phyloP scores from a whole-genome alignment of 2,113 vertebrate genomes.

The Ictalurus punctatus region DNA sequence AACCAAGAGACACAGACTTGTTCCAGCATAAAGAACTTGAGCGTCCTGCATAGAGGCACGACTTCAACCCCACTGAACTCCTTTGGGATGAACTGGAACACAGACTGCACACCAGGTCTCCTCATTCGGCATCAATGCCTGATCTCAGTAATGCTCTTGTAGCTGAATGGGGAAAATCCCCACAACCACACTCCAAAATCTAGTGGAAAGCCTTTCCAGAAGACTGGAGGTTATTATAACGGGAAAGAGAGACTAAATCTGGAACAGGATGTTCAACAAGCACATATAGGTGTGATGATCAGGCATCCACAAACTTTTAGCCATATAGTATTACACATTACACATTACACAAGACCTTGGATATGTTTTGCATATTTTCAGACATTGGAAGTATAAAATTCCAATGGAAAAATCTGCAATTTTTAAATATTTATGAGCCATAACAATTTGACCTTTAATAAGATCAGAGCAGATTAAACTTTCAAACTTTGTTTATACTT shows the following conservation, averaged over 20 bases:
- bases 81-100: neutral
- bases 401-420: neutral
- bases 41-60: neutral
- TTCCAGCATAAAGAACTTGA: neutral
- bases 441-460: neutral
- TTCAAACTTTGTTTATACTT: neutral
- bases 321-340: neutral
- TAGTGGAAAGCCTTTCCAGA: neutral
- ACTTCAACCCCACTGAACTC: neutral
- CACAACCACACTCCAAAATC: neutral
- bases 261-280: neutral
- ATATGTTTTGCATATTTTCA: neutral
- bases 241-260: neutral
- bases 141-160: neutral
- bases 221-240: neutral
- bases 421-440: neutral
- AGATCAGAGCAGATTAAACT: neutral
- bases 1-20: neutral
- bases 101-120: neutral
- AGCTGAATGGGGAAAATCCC: neutral
- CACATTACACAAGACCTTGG: neutral
- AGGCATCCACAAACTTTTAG: neutral
- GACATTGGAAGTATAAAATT: neutral
- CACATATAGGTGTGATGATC: neutral
- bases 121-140: neutral